Evolutionary conservation across 2,888 invertebrate species (phyloP).

Genomic region (Oscheius sp.): DNA sequence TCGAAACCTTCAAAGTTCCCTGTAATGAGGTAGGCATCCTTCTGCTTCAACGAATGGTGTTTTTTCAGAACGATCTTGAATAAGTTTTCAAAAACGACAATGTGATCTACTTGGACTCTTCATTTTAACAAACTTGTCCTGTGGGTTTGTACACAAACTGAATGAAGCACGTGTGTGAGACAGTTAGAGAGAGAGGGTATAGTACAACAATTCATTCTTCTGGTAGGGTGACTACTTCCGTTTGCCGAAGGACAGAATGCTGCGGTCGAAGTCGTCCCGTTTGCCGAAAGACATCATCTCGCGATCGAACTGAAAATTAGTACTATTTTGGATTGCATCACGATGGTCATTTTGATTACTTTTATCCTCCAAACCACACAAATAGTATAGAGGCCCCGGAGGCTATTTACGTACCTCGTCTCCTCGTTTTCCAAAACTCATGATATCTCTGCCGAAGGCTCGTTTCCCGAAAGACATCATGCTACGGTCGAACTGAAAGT

Average conservation of each 20-base stretch:
- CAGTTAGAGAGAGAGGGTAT: background rate
- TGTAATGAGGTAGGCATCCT: background rate
- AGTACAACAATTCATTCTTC: conserved; percentile 31
- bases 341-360: background rate
- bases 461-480: conserved; percentile 58
- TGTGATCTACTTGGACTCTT: conserved; percentile 10
- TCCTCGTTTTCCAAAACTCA: conserved; percentile 46
- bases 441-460: conserved; percentile 36
- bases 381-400: conserved; percentile 18
- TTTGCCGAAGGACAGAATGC: conserved; percentile 50
- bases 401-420: conserved; percentile 16
- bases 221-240: conserved; percentile 35
- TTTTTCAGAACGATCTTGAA: conserved; percentile 25
- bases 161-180: conserved; percentile 2
- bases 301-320: conserved; percentile 43
- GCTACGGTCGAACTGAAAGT: conserved; percentile 41
- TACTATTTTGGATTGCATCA: background rate
- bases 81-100: conserved; percentile 28
- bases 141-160: background rate
- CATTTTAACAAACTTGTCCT: conserved; percentile 12
- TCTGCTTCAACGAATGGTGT: no score
- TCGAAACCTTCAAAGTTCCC: conserved; percentile 26
- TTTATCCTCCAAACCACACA: background rate
- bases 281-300: conserved; percentile 55
- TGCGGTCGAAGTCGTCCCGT: conserved; percentile 49